phyloP scores from a whole-genome alignment of 2,113 vertebrate species.

The Gambusia holbrooki region DNA sequence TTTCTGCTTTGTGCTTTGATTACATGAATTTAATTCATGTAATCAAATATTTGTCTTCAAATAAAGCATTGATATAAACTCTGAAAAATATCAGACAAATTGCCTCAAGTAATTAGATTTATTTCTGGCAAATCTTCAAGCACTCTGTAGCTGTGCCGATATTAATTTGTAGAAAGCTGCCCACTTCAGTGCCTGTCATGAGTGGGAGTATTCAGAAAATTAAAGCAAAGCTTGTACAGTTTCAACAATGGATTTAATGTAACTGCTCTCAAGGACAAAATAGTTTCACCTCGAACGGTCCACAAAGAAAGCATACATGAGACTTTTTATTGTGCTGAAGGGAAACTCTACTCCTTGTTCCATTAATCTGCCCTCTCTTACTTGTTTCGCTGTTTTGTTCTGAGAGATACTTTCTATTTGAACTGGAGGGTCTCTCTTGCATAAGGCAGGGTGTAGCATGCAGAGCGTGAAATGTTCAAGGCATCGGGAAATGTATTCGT shows the following conservation, averaged over 20 bases:
- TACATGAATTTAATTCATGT: constrained; percentile 4
- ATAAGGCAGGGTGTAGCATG: constrained; percentile 5
- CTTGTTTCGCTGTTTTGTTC: constrained; percentile 34
- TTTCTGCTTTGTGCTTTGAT: constrained; percentile 11
- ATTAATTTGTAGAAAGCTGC: constrained; percentile 32
- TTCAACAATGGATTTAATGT: constrained; percentile 36
- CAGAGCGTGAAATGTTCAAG: constrained; percentile 16
- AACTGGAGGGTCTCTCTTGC: constrained; percentile 7
- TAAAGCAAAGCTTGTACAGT: constrained; percentile 25
- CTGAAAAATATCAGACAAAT: constrained; percentile 1
- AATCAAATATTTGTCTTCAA: neutral
- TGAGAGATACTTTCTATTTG: constrained; percentile 22
- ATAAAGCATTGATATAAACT: neutral
- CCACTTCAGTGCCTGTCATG: constrained; percentile 13
- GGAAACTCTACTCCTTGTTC: constrained; percentile 17
- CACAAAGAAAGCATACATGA: neutral
- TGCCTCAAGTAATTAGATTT: constrained; percentile 1
- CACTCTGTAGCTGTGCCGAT: constrained; percentile 27
- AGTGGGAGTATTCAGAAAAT: constrained; percentile 15
- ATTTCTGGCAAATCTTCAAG: constrained; percentile 8
- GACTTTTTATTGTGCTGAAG: neutral
- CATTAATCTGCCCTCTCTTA: neutral
- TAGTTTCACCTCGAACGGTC: constrained; percentile 15
- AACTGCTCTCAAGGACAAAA: constrained; percentile 39
- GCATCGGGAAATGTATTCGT: constrained; percentile 8